Evolutionary conservation across 2,113 vertebrate genomes (phyloP).

Genomic region (Jacana jacana): DNA sequence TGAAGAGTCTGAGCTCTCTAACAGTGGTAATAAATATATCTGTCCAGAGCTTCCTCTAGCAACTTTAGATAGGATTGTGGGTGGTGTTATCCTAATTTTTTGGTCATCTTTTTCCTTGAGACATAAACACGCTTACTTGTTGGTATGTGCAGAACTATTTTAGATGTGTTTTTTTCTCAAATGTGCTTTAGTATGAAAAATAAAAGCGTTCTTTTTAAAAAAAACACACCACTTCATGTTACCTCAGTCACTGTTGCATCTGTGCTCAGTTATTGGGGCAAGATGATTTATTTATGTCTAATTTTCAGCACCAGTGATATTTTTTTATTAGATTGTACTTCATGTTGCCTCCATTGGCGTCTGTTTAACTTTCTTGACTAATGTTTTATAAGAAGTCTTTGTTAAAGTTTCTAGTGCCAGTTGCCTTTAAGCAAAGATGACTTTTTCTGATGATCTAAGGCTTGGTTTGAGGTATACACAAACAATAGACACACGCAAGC

Average conservation of each 20-base stretch:
- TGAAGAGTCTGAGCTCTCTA: conserved; percentile 28
- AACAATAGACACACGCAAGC: background rate
- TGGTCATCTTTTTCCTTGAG: background rate
- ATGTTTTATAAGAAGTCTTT: background rate
- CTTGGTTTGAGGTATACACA: background rate
- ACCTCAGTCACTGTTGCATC: background rate
- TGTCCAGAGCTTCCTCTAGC: conserved; percentile 63
- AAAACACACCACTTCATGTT: background rate
- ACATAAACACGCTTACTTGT: background rate
- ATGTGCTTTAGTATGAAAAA: background rate
- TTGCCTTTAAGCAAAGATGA: background rate
- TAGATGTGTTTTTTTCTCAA: background rate
- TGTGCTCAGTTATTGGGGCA: background rate
- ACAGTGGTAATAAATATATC: conserved; percentile 35
- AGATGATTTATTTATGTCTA: background rate
- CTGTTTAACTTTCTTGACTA: background rate
- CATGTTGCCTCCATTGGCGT: background rate
- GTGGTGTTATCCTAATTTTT: background rate
- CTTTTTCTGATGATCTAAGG: background rate
- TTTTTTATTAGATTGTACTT: background rate
- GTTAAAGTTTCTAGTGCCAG: background rate
- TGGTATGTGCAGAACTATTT: background rate
- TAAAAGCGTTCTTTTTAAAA: background rate
- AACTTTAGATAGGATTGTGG: conserved; percentile 62
- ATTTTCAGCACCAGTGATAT: background rate